These are phyloP conservation scores for Sepioteuthis lessoniana DNA, from an alignment of 2,888 invertebrate genomes.

Conservation along the genomic window DNA sequence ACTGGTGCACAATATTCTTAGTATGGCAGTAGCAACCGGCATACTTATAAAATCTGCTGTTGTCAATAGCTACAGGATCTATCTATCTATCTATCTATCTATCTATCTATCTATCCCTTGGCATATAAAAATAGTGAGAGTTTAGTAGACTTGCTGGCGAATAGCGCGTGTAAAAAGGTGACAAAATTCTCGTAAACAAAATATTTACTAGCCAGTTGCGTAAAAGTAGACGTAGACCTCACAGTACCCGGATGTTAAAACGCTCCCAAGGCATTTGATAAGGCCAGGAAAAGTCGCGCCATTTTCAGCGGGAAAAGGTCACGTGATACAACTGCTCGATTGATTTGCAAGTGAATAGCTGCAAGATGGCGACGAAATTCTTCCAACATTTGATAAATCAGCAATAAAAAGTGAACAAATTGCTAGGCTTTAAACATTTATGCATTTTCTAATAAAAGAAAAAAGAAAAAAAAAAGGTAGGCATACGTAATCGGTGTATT, in stretches of 20 bases:
- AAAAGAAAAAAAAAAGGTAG: not conserved
- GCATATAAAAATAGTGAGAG: too few relatives aligned
- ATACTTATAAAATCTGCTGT: too few relatives aligned
- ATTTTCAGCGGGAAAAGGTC: not conserved
- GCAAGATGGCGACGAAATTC: not conserved
- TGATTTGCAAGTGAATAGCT: not conserved
- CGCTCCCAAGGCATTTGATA: not conserved
- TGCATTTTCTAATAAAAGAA: not conserved
- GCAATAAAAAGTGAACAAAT: not conserved
- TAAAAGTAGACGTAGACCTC: not conserved
- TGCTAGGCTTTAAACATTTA: not conserved
- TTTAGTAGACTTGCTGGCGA: too few relatives aligned
- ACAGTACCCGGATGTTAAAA: not conserved
- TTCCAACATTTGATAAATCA: not conserved
- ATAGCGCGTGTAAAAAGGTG: too few relatives aligned
- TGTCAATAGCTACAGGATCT: not conserved
- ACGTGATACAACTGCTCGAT: not conserved
- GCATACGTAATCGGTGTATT: not conserved
- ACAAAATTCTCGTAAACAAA: too few relatives aligned
- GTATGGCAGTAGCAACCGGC: too few relatives aligned
- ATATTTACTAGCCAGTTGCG: not conserved
- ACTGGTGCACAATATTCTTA: too few relatives aligned
- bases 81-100: not conserved
- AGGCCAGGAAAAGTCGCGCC: not conserved
- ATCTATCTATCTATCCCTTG: not conserved